Base-by-base conservation (phyloP, 2,797 vertebrate species). In the Hephaestus fuliginosus region DNA sequence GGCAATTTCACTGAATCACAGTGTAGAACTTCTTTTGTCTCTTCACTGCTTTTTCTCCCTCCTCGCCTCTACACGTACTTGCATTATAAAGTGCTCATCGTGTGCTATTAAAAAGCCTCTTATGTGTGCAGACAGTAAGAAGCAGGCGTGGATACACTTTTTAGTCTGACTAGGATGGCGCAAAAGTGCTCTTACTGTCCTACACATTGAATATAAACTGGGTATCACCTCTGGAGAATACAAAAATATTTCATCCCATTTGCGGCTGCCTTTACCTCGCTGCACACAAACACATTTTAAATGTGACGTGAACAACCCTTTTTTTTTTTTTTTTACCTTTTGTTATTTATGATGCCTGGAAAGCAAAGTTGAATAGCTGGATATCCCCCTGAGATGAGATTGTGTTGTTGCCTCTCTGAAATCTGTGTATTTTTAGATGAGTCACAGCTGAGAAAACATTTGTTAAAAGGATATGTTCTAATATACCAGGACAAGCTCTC, bases 1-100 rank as follows among this genome's bases (percentile, higher is more conserved):
- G 67, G 67, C 76, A 74, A 80, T 90, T 86, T 83, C 52, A 64
- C 56, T 70, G 73, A 88, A 80, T 89, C 75, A 85, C 63, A 78
- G 49, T 14, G 56, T 30, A 76, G 53, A 64, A 76, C 64, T 66
- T 74, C 28, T 80, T 84, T 82, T 70, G 56, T 79, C 55, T 78
- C 64, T 28, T 61, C 60, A 18, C 30, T 69, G 3, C 41, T 15
- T 64, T 58, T 9, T 17, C 17, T 41, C 53, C 49, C 70, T 22
- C 70, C 73, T 63, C 25, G 9, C 74, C 58, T 55, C 46, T 61
- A n/a, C 41, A 36, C 3, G 7, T 66, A 56, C 76, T 69, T 71
- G 64, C 39, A 64, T 70, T 52, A 72, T 58, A 11, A 78, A 81
- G 57, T 81, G 52, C 18, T 68, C 72, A 56, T 72, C 63, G n/a